Percentiles rank a stretch among this genome's conserved stretches.
These are phyloP conservation scores for Crotalus helleri DNA, from an alignment of 2,113 vertebrate species.

Conservation along the genomic window DNA sequence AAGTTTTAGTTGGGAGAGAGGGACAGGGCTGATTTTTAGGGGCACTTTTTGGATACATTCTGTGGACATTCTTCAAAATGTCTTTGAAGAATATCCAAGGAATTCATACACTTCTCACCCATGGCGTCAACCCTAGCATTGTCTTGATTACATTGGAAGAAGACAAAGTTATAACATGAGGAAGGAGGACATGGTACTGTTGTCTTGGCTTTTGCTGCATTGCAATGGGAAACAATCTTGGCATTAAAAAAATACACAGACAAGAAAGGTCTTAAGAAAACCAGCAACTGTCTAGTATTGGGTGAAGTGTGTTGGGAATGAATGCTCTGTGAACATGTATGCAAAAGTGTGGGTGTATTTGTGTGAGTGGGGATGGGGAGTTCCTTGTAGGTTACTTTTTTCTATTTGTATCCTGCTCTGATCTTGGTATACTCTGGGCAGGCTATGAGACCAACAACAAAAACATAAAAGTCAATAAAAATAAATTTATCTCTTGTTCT, in stretches of 20 bases:
- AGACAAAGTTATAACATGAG: background rate
- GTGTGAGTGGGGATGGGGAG: background rate
- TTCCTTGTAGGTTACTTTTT: background rate
- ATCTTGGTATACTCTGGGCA: background rate
- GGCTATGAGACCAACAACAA: background rate
- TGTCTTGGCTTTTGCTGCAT: background rate
- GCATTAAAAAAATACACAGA: background rate
- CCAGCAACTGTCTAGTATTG: background rate
- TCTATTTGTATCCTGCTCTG: background rate
- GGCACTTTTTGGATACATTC: background rate
- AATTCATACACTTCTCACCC: background rate
- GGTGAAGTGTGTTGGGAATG: background rate
- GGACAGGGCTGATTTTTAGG: background rate
- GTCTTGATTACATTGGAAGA: background rate
- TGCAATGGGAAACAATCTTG: background rate
- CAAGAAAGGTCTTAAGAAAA: background rate
- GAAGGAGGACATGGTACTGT: background rate
- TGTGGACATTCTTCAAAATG: background rate
- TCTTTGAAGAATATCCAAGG: background rate
- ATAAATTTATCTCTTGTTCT: background rate
- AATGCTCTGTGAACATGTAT: background rate
- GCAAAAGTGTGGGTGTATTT: background rate
- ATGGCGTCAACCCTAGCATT: background rate
- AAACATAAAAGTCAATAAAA: background rate
- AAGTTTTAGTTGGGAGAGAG: background rate